Base-by-base conservation (phyloP, 2,888 invertebrate species). In the Luperina nickerlii region DNA sequence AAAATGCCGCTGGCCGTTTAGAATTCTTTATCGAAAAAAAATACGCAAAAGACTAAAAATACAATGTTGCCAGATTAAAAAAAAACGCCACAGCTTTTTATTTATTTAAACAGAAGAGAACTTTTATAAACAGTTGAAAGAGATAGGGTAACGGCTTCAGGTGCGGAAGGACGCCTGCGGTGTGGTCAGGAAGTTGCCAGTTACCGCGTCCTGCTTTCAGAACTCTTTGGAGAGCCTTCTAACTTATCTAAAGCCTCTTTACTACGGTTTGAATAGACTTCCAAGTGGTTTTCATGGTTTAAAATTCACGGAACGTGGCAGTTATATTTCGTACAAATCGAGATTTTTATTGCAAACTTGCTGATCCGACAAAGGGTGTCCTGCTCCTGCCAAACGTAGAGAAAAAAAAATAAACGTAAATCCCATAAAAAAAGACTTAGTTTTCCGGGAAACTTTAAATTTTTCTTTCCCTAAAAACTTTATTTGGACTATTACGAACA, bases 171-270 rank as follows among this genome's bases (percentile, higher is more conserved):
- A 69, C 65, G 48, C 13, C 71, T 38, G 38, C 86, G 71, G 66
- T 48, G 66, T 74, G 57, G 66, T 48, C 74, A 79, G 86, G 88
- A 86, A 88, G 82, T 70, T 67, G 78, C 68, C 76, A 63, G 76
- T 87, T 88, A 88, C 74, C 48, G 82, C 63, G 75, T 81, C 78
- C 86, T 85, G 88, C 60, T 70, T 79, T 63, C 73, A n/a, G 32
- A 71, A 78, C 68, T 77, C 68, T 76, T 68, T 68, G 27, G 63
- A 69, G 68, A 79, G 69, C 71, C 60, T 74, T 66, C 48, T 72
- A 76, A 81, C 62, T 87, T 84, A 74, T 67, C 20, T 70, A 57
- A 24, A 83, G 63, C 20, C 66, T 68, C 66, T 54, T 72, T 63
- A 60, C 48, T n/a, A 9, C 27, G 5, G 9, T 6, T 62, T 74